phyloP scores from a whole-genome alignment of 2,113 vertebrate species.

The Pachycephala philippinensis region DNA sequence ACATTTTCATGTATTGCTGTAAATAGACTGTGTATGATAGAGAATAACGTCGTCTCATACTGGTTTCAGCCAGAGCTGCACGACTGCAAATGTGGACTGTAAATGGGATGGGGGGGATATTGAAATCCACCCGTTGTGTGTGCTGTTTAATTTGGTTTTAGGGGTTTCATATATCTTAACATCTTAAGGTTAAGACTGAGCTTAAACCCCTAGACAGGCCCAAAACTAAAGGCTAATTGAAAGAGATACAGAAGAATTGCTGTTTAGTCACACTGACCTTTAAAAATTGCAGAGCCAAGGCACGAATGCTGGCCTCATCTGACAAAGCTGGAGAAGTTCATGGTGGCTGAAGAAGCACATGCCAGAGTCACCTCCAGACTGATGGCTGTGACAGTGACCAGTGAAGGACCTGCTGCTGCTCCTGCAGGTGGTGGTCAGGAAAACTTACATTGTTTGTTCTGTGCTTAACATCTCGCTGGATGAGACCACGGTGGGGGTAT shows the following conservation, averaged over 20 bases:
- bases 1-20: slow-evolving; percentile 11
- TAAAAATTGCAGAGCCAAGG: neutral
- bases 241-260: neutral
- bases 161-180: neutral
- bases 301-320: neutral
- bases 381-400: neutral
- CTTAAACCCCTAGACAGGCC: neutral
- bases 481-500: neutral
- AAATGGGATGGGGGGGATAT: neutral
- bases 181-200: neutral
- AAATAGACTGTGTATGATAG: neutral
- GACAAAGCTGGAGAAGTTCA: neutral
- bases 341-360: fast-evolving
- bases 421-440: neutral
- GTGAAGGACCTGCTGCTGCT: fast-evolving
- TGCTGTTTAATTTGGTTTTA: neutral
- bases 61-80: neutral
- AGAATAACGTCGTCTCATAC: neutral
- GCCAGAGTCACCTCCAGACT: neutral
- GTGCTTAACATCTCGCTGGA: neutral
- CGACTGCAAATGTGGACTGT: neutral
- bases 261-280: neutral
- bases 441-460: neutral
- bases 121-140: neutral
- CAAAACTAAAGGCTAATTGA: neutral